phyloP scores from a whole-genome alignment of 2,888 invertebrate genomes.

The Amitus sp. region DNA sequence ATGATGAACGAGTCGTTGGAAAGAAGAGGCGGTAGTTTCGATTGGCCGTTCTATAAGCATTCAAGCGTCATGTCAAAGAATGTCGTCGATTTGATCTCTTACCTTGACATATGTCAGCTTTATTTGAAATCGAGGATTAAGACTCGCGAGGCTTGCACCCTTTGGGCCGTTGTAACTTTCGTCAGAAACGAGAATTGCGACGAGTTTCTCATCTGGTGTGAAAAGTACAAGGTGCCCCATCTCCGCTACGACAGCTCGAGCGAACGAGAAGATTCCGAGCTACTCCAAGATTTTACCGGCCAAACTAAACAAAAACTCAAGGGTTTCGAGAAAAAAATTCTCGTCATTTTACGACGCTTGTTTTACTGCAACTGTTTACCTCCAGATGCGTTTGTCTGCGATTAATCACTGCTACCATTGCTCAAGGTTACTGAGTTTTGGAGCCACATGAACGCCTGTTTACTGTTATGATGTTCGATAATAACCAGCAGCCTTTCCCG shows the following conservation, averaged over 20 bases:
- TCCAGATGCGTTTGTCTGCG: conserved; percentile 30
- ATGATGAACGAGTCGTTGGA: no score
- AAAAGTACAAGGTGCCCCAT: conserved; percentile 46
- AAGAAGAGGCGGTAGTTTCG: no score
- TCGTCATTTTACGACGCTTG: conserved; percentile 47
- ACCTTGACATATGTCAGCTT: conserved; percentile 57
- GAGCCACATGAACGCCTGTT: no score
- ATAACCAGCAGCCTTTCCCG: no score
- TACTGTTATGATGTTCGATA: no score
- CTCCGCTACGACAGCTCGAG: no score
- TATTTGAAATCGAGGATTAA: conserved; percentile 49
- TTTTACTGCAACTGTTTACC: conserved; percentile 55
- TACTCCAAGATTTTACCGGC: background rate
- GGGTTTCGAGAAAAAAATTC: conserved; percentile 43
- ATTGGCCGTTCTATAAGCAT: conserved; percentile 3
- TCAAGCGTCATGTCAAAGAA: conserved; percentile 34
- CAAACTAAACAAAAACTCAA: conserved; percentile 26
- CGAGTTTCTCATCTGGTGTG: conserved; percentile 55
- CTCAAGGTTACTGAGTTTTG: no score
- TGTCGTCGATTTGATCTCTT: conserved; percentile 56
- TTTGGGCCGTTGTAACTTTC: conserved; percentile 58
- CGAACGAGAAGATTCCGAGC: no score
- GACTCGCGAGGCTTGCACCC: conserved; percentile 49
- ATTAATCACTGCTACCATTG: no score
- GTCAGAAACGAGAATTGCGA: conserved; percentile 52